phyloP scores from a whole-genome alignment of 2,113 vertebrate genomes.

The Ptyas mucosa region DNA sequence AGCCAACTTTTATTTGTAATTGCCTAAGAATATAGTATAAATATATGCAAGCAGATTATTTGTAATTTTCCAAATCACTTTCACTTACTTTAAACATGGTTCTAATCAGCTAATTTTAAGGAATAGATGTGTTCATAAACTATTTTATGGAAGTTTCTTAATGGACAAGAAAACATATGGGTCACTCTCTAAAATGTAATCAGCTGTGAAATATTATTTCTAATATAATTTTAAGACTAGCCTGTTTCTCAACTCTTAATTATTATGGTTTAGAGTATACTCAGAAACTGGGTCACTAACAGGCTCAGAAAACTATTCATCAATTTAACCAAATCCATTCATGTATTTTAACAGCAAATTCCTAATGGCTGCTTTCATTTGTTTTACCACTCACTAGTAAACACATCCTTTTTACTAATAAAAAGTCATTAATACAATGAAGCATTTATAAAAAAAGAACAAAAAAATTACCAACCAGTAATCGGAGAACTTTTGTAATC shows the following conservation, averaged over 20 bases:
- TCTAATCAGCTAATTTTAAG: neutral
- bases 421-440: neutral
- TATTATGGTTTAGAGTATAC: neutral
- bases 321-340: neutral
- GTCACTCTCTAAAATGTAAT: neutral
- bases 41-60: neutral
- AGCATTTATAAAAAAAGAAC: neutral
- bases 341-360: neutral
- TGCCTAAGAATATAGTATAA: neutral
- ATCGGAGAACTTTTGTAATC: slow-evolving; percentile 46
- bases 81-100: neutral
- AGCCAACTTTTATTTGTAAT: neutral
- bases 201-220: neutral
- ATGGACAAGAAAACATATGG: neutral
- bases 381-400: neutral
- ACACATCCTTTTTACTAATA: neutral
- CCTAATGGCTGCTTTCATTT: neutral
- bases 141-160: neutral
- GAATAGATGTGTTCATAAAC: neutral
- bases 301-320: neutral
- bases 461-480: slow-evolving; percentile 64
- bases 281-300: neutral
- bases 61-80: neutral
- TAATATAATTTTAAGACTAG: neutral
- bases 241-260: neutral